Evolutionary conservation across 2,113 vertebrate genomes (phyloP).

Genomic region (Anseranas semipalmata): DNA sequence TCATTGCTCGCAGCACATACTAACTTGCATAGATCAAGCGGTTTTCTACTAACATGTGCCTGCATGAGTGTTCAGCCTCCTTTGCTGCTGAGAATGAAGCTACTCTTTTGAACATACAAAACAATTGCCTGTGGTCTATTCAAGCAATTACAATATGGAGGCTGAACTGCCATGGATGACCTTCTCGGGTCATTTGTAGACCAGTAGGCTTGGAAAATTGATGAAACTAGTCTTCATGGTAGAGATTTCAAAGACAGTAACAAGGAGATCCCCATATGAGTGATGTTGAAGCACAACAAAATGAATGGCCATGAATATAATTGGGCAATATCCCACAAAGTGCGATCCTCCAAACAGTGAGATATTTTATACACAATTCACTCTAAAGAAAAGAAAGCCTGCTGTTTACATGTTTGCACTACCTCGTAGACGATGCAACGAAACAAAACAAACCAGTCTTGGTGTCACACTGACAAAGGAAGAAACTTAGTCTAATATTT

Average conservation of each 20-base stretch:
- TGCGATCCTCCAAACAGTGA: background rate
- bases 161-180: slow-evolving; percentile 16
- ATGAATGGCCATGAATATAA: slow-evolving; percentile 28
- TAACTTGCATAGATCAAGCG: background rate
- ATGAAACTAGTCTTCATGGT: slow-evolving; percentile 42
- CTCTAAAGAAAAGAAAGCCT: background rate
- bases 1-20: fast-evolving
- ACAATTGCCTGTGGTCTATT: background rate
- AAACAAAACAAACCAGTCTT: background rate
- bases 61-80: background rate
- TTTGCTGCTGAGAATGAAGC: background rate
- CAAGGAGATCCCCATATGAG: slow-evolving; percentile 48
- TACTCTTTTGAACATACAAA: background rate
- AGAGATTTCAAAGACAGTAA: slow-evolving; percentile 52
- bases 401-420: background rate
- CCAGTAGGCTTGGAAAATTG: slow-evolving; percentile 49
- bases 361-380: background rate
- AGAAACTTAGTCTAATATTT: background rate
- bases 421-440: background rate
- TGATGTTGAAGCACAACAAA: slow-evolving; percentile 41
- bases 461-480: background rate
- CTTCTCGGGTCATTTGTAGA: slow-evolving; percentile 55
- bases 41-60: background rate
- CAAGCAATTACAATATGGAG: background rate
- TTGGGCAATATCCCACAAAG: slow-evolving; percentile 20